Percentiles rank a stretch among this genome's conserved stretches.
These are phyloP conservation scores for Erebia ligea DNA, from an alignment of 2,888 invertebrate genomes.

Conservation along the genomic window DNA sequence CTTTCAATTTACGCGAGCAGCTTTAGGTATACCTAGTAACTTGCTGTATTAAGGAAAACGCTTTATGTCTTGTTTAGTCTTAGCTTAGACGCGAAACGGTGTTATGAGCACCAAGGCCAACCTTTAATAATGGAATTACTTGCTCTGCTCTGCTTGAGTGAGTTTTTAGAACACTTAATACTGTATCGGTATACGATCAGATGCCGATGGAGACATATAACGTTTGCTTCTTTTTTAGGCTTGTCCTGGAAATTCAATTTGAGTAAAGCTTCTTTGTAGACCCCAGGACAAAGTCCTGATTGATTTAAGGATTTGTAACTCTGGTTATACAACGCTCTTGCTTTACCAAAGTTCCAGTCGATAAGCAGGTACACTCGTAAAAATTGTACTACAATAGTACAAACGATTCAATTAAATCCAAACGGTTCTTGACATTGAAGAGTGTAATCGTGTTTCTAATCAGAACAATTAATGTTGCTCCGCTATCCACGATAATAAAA, in stretches of 20 bases:
- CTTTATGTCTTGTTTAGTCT: background rate
- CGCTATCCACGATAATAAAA: constrained; percentile 17
- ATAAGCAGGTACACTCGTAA: background rate
- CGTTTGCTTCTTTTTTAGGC: too few species aligned
- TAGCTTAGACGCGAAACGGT: background rate
- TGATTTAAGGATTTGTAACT: too few species aligned
- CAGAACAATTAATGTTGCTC: constrained; percentile 22
- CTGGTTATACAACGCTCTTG: too few species aligned
- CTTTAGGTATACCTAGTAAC: background rate
- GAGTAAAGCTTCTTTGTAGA: too few species aligned
- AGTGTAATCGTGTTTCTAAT: constrained; percentile 26
- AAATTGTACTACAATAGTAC: background rate
- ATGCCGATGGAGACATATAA: too few species aligned
- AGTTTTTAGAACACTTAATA: too few species aligned
- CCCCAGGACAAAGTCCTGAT: too few species aligned
- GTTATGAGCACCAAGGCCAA: background rate
- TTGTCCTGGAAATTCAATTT: too few species aligned
- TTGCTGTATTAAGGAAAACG: constrained; percentile 10
- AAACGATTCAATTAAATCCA: constrained; percentile 15
- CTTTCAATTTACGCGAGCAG: constrained; percentile 13
- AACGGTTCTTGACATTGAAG: constrained; percentile 8
- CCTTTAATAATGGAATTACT: background rate
- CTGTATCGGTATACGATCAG: too few species aligned
- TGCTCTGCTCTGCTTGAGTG: background rate
- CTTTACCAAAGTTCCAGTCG: too few species aligned